Percentiles rank a stretch among this genome's conserved stretches.
Conservation (phyloP, 2,797 vertebrate species). For the Lemur catta region DNA sequence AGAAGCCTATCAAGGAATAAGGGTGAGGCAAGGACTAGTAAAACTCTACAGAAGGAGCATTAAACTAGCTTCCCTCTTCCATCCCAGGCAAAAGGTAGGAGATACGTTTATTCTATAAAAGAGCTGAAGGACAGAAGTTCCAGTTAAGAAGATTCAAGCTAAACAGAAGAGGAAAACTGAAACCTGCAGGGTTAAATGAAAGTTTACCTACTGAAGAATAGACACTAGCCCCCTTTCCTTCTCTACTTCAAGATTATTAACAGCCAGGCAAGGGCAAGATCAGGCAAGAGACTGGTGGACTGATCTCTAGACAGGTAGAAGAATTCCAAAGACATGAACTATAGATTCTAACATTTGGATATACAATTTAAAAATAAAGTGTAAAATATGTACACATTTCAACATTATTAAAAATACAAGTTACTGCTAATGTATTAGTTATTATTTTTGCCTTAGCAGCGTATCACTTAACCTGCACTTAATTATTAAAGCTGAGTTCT, state of each 20-base stretch:
- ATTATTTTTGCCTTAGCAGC: neutral
- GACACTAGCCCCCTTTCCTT: neutral
- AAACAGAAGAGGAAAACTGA: neutral
- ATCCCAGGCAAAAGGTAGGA: neutral
- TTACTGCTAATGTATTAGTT: neutral
- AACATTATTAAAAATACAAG: conserved; percentile 13
- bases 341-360: neutral
- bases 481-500: conserved; percentile 44
- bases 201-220: neutral
- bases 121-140: neutral
- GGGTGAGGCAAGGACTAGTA: neutral
- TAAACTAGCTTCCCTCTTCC: neutral
- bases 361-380: conserved; percentile 30
- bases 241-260: neutral
- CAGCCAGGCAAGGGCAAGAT: neutral
- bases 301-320: neutral
- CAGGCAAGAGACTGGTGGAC: neutral
- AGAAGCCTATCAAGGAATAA: neutral
- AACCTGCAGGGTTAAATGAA: neutral
- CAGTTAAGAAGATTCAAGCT: neutral
- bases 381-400: neutral
- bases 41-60: neutral
- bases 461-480: neutral
- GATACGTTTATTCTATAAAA: neutral
- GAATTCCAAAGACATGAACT: neutral